Evolutionary conservation across 1,140 invertebrate genomes (phyloP).

Genomic region (Melitaea cinxia): DNA sequence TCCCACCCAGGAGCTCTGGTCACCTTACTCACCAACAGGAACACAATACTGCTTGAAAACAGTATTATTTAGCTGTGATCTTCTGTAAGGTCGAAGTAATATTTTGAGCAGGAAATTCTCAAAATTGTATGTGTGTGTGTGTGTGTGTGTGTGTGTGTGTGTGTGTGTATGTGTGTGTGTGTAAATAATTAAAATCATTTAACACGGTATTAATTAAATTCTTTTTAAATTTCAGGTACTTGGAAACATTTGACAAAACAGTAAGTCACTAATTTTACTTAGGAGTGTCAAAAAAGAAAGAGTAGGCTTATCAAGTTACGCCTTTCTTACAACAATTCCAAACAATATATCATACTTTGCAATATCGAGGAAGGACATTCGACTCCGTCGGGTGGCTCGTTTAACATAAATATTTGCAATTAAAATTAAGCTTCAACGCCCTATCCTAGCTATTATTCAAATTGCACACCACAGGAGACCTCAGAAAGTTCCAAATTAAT

Average conservation of each 20-base stretch:
- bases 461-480: constrained; percentile 78
- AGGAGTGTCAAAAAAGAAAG: constrained; percentile 6
- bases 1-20: too few species aligned
- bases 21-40: too few species aligned
- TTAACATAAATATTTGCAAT: constrained; percentile 82
- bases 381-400: constrained; percentile 54
- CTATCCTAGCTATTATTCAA: constrained; percentile 80
- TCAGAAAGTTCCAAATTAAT: constrained; percentile 81
- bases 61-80: too few species aligned
- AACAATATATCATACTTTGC: constrained; percentile 68
- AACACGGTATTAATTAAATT: background rate
- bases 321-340: constrained; percentile 16
- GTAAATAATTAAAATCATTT: background rate
- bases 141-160: too few species aligned
- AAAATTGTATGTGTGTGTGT: too few species aligned
- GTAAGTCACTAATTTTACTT: constrained; percentile 15
- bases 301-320: constrained; percentile 9
- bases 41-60: too few species aligned
- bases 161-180: background rate
- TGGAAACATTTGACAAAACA: background rate
- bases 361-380: constrained; percentile 58
- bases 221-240: background rate
- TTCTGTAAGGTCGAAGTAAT: too few species aligned
- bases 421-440: constrained; percentile 76
- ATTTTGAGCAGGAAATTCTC: too few species aligned